Evolutionary conservation across 2,797 vertebrate genomes (phyloP).

Genomic region (Onychomys torridus): DNA sequence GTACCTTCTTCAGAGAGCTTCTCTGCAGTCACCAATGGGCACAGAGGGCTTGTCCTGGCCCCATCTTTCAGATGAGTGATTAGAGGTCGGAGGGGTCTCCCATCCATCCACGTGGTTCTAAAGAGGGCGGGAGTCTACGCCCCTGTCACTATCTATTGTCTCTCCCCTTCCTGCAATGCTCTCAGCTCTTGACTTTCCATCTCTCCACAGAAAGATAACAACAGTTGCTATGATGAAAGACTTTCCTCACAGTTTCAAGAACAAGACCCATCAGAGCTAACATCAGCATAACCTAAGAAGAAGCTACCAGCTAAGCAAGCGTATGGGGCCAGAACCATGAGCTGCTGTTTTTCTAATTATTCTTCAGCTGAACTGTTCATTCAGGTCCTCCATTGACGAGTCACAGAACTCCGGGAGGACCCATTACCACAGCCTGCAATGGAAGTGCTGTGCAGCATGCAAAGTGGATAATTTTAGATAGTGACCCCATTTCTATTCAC

Average conservation of each 20-base stretch:
- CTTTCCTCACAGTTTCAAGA: neutral
- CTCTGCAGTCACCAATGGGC: neutral
- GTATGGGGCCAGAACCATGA: neutral
- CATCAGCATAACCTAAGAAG: neutral
- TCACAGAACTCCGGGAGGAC: neutral
- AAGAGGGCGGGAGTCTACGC: neutral
- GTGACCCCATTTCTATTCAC: constrained; percentile 2
- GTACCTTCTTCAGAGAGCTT: neutral
- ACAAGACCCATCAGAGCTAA: neutral
- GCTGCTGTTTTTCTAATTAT: neutral
- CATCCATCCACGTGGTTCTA: neutral
- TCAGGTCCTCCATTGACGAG: neutral
- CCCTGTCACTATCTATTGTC: neutral
- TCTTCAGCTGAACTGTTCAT: neutral
- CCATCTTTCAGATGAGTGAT: neutral
- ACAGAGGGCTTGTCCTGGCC: neutral
- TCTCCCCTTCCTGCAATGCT: neutral
- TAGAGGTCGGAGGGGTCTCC: neutral
- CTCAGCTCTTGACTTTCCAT: neutral
- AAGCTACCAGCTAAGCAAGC: neutral
- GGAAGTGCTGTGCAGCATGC: neutral
- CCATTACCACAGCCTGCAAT: neutral
- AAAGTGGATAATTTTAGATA: neutral
- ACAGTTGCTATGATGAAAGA: neutral
- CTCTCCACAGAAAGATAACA: neutral